Evolutionary conservation across 2,888 invertebrate species (phyloP).

Genomic region (Sesia bembeciformis): DNA sequence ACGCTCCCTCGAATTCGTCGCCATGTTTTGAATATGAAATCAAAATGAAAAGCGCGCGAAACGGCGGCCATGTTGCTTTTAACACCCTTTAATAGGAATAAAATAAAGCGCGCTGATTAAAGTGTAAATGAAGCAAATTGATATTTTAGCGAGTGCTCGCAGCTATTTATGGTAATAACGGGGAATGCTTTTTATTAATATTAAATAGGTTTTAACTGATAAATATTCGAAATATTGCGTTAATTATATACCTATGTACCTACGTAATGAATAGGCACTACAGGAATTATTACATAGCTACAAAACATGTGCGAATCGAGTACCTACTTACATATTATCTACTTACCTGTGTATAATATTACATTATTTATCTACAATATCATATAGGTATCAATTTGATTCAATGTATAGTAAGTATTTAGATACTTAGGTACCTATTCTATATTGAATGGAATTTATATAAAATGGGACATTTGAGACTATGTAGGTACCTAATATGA

Average conservation of each 20-base stretch:
- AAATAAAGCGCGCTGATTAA: conserved; percentile 49
- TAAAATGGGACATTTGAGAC: no score
- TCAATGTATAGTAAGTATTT: no score
- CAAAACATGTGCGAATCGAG: no score
- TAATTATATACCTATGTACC: no score
- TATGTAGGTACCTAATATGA: no score
- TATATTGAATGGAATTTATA: no score
- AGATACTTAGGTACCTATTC: no score
- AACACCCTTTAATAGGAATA: conserved; percentile 61
- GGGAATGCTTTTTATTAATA: not conserved
- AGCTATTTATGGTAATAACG: not conserved
- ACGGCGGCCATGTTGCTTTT: conserved; percentile 63
- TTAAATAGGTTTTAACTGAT: not conserved
- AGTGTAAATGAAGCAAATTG: conserved; percentile 44
- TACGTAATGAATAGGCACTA: not conserved
- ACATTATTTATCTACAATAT: no score
- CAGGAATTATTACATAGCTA: no score
- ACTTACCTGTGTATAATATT: no score
- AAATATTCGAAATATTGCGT: not conserved
- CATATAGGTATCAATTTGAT: no score
- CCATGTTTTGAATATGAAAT: conserved; percentile 62
- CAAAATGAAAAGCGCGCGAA: conserved; percentile 41
- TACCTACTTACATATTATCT: no score
- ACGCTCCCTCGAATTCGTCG: conserved; percentile 42
- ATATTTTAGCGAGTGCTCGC: not conserved